Evolutionary conservation across 2,113 vertebrate genomes (phyloP).

Genomic region (Hemiscyllium ocellatum): DNA sequence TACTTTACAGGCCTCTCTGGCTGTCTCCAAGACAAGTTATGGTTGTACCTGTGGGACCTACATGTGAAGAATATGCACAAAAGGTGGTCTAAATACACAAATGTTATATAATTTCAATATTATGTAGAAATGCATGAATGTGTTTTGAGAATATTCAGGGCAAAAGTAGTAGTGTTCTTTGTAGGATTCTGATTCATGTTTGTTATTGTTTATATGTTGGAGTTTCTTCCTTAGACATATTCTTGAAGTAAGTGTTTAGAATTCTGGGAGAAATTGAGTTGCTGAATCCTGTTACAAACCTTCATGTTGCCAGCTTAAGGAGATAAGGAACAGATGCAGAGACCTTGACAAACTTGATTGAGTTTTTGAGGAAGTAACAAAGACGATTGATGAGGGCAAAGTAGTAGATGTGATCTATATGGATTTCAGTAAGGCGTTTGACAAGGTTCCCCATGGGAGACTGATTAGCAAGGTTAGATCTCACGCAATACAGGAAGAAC

Average conservation of each 20-base stretch:
- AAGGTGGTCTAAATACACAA: slow-evolving; percentile 57
- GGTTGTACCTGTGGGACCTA: slow-evolving; percentile 88
- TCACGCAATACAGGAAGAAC: no score
- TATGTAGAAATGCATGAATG: background rate
- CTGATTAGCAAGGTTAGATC: no score
- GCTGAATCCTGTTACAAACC: background rate
- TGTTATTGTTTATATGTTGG: background rate
- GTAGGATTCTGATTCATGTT: background rate
- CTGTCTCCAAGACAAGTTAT: slow-evolving; percentile 90
- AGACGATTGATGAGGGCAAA: no score
- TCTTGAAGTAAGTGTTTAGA: background rate
- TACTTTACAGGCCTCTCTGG: slow-evolving; percentile 81
- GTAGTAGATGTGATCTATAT: no score
- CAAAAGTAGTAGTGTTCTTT: background rate
- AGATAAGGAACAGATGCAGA: background rate
- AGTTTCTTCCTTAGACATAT: background rate
- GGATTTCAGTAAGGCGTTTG: no score
- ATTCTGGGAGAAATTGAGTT: background rate
- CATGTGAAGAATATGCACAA: slow-evolving; percentile 87
- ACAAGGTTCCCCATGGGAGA: no score
- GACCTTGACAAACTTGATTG: no score
- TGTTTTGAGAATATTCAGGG: background rate
- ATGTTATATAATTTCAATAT: background rate
- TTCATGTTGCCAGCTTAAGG: background rate
- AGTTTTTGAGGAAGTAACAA: no score